These are phyloP conservation scores for Hipparchia semele DNA, from an alignment of 2,888 invertebrate genomes.

Conservation along the genomic window DNA sequence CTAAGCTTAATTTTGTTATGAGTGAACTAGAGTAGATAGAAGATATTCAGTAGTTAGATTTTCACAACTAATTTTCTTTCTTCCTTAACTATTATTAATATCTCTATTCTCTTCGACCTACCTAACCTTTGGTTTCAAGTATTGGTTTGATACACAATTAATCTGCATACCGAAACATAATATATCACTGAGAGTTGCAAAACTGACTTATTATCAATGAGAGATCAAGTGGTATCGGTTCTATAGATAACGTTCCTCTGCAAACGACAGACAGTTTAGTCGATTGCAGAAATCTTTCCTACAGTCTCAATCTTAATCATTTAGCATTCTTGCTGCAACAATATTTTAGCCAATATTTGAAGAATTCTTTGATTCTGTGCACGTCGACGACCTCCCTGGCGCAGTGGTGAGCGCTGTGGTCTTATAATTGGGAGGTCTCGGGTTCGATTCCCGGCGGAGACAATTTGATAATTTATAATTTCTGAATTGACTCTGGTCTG, in stretches of 20 bases:
- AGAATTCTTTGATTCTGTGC: no score
- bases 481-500: no score
- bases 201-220: constrained; percentile 20
- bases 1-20: neutral
- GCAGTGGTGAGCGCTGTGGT: no score
- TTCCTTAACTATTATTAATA: constrained; percentile 10
- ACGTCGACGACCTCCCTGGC: no score
- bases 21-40: neutral
- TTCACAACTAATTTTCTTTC: constrained; percentile 8
- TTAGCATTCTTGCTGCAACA: no score
- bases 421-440: no score
- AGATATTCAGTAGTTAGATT: neutral
- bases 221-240: neutral
- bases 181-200: constrained; percentile 23
- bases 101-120: neutral
- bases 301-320: neutral
- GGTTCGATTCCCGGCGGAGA: no score
- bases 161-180: constrained; percentile 7
- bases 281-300: neutral
- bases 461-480: no score
- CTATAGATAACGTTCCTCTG: neutral
- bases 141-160: neutral
- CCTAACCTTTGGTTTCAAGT: neutral
- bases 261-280: no score
- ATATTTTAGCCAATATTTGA: no score